Conservation (phyloP, 2,888 invertebrate species). For the Drosophila paranaensis region DNA sequence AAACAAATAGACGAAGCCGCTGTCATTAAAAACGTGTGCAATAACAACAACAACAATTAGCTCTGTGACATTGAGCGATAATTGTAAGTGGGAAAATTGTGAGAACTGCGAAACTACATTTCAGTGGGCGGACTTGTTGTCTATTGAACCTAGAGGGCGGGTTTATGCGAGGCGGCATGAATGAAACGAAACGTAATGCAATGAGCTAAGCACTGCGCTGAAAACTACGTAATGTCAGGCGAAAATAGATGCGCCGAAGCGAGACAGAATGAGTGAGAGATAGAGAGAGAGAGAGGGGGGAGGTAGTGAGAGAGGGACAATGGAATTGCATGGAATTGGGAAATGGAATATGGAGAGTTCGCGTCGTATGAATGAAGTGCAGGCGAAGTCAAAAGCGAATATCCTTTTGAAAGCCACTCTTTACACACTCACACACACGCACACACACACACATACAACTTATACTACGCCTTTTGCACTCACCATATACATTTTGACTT, state of each 20-base stretch:
- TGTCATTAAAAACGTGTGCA: conserved; percentile 9
- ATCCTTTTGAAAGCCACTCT: conserved; percentile 35
- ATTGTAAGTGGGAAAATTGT: conserved; percentile 56
- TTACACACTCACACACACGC: neutral
- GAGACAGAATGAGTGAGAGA: neutral
- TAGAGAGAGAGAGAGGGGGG: neutral
- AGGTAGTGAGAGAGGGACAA: neutral
- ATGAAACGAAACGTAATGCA: conserved; percentile 49
- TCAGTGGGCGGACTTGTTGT: conserved; percentile 13
- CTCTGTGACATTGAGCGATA: conserved; percentile 61
- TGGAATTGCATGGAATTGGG: conserved; percentile 43
- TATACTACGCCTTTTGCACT: conserved; percentile 39
- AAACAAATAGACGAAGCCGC: conserved; percentile 1
- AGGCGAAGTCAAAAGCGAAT: conserved; percentile 34
- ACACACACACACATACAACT: neutral
- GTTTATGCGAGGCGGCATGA: conserved; percentile 48
- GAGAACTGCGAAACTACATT: conserved; percentile 27
- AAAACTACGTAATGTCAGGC: conserved; percentile 19
- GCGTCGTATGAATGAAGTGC: conserved; percentile 67
- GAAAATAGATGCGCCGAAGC: conserved; percentile 26
- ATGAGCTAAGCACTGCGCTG: conserved; percentile 58
- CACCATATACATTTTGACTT: conserved; percentile 52
- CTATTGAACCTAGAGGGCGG: conserved; percentile 7
- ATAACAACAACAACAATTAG: conserved; percentile 20
- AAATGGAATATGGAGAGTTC: conserved; percentile 31